Percentiles rank a stretch among this genome's conserved stretches.
phyloP scores from a whole-genome alignment of 2,113 vertebrate species.

The Progne subis region DNA sequence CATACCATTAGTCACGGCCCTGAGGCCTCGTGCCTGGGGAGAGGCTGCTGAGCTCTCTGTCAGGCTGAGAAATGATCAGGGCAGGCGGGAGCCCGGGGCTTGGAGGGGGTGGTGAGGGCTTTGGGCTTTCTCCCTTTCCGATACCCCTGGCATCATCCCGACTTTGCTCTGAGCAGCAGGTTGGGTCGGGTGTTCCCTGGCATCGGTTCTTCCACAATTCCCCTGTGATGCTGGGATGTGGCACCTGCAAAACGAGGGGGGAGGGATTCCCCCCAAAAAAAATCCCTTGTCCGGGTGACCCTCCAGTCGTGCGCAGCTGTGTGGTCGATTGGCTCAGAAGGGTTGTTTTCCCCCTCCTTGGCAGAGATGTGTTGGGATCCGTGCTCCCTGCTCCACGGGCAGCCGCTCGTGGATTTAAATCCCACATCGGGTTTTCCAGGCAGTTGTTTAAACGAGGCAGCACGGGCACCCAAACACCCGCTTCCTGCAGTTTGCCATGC shows the following conservation, averaged over 20 bases:
- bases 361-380: not conserved
- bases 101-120: not conserved
- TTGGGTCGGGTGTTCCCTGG: not conserved
- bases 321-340: not conserved
- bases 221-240: not conserved
- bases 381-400: not conserved
- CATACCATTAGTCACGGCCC: constrained; percentile 42
- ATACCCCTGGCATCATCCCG: not conserved
- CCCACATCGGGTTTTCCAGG: not conserved
- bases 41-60: not conserved
- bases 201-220: fast-evolving
- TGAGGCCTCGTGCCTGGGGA: constrained; percentile 39
- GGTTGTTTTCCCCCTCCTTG: not conserved
- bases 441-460: not conserved
- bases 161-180: not conserved
- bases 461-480: fast-evolving
- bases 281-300: fast-evolving
- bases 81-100: not conserved
- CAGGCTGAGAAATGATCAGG: not conserved
- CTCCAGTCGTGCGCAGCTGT: fast-evolving
- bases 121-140: fast-evolving
- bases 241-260: not conserved
- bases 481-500: not conserved
- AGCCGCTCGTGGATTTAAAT: not conserved
- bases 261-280: not conserved